Conservation (phyloP, 2,888 invertebrate genomes). For the Diadromus collaris region DNA sequence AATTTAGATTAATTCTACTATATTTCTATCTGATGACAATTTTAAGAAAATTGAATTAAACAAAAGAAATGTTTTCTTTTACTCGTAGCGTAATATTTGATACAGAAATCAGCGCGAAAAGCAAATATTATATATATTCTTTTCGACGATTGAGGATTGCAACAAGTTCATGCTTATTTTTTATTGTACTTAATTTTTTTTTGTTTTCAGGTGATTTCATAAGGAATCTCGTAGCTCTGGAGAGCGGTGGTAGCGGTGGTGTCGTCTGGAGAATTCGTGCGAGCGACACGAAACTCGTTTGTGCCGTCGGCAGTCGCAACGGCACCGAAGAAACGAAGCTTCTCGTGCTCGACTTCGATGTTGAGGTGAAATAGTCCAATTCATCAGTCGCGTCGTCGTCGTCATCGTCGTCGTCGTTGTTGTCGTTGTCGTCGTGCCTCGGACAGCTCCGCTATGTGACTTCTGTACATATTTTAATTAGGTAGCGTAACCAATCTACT, state of each 20-base stretch:
- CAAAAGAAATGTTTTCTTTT: too few relatives aligned
- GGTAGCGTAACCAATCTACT: conserved; percentile 75
- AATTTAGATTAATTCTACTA: neutral
- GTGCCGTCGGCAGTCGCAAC: conserved; percentile 99
- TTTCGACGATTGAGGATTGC: neutral
- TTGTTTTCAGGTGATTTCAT: conserved; percentile 90
- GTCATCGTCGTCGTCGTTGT: conserved; percentile 47
- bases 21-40: neutral
- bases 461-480: conserved; percentile 76
- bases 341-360: conserved; percentile 98
- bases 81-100: too few relatives aligned
- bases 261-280: conserved; percentile 99
- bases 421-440: conserved; percentile 60
- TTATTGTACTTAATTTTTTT: neutral
- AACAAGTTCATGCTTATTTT: neutral
- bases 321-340: conserved; percentile 99
- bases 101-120: too few relatives aligned
- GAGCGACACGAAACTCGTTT: conserved; percentile 97
- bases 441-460: conserved; percentile 65
- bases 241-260: conserved; percentile 98
- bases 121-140: neutral
- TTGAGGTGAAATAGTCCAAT: conserved; percentile 82
- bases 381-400: conserved; percentile 47
- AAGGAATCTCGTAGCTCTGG: conserved; percentile 95
- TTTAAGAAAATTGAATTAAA: neutral